These are phyloP conservation scores for Girardia tigrina DNA, from an alignment of 2,888 invertebrate species.

Conservation along the genomic window DNA sequence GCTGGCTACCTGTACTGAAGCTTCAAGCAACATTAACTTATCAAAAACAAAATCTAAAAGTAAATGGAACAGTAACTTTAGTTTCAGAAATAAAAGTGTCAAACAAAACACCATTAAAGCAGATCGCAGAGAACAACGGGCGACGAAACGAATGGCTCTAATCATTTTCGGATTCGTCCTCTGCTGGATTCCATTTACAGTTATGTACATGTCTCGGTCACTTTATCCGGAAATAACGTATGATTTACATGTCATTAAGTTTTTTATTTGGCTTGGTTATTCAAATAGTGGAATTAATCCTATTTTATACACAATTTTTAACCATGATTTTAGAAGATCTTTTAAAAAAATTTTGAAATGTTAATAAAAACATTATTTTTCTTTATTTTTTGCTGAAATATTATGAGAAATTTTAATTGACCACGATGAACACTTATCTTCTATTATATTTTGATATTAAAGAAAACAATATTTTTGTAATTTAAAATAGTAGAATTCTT, in stretches of 20 bases:
- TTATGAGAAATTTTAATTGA: neutral
- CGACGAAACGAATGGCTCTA: slow-evolving; percentile 49
- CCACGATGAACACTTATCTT: too few relatives aligned
- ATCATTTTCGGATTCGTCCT: slow-evolving; percentile 49
- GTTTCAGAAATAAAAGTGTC: neutral
- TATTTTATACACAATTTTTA: slow-evolving; percentile 37
- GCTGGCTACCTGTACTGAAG: neutral
- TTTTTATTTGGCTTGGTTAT: slow-evolving; percentile 37
- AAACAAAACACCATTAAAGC: neutral
- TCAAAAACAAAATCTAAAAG: neutral
- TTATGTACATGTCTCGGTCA: slow-evolving; percentile 47
- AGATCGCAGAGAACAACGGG: slow-evolving; percentile 46
- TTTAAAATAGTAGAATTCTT: neutral
- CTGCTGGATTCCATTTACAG: slow-evolving; percentile 51
- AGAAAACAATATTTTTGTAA: too few relatives aligned
- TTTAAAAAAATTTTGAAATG: slow-evolving; percentile 29
- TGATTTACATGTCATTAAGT: slow-evolving; percentile 39
- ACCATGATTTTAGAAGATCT: slow-evolving; percentile 34
- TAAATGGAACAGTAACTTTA: neutral
- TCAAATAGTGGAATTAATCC: slow-evolving; percentile 37
- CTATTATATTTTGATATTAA: too few relatives aligned
- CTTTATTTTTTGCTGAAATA: neutral
- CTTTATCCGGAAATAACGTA: slow-evolving; percentile 37
- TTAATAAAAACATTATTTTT: neutral
- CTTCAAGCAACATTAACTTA: neutral